These are phyloP conservation scores for Morone chrysops DNA, from an alignment of 2,113 vertebrate species.

Conservation along the genomic window DNA sequence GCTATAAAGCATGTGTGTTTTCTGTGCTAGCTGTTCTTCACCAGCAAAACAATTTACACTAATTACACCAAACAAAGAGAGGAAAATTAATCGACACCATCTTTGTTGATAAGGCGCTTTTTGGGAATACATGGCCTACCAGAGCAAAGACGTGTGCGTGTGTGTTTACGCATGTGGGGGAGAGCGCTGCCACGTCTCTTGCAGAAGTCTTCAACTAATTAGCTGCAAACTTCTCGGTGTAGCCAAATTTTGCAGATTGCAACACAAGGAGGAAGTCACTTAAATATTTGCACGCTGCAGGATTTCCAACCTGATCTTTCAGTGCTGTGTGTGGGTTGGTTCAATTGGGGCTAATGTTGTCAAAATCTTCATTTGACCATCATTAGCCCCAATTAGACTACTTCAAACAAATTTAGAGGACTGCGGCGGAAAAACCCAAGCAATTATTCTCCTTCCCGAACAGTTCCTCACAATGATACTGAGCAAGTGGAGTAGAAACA, in stretches of 20 bases:
- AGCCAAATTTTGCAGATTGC: constrained; percentile 50
- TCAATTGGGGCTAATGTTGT: constrained; percentile 55
- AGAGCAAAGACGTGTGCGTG: not conserved
- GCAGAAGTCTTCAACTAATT: constrained; percentile 53
- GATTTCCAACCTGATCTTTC: constrained; percentile 26
- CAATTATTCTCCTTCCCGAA: constrained; percentile 28
- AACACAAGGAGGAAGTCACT: constrained; percentile 31
- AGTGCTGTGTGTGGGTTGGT: constrained; percentile 22
- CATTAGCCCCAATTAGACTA: constrained; percentile 66
- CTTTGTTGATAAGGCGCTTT: constrained; percentile 60
- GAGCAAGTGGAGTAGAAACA: not conserved
- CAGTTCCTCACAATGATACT: not conserved
- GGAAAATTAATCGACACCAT: constrained; percentile 53
- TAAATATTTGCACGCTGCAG: constrained; percentile 19
- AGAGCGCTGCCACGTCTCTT: constrained; percentile 9
- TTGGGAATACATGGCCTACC: constrained; percentile 14
- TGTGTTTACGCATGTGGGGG: not conserved
- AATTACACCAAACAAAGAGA: constrained; percentile 73
- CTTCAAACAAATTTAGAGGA: constrained; percentile 45
- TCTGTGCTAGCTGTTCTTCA: constrained; percentile 34
- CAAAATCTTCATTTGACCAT: constrained; percentile 49
- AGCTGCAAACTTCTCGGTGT: constrained; percentile 29
- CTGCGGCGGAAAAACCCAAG: not conserved
- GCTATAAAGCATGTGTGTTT: constrained; percentile 46
- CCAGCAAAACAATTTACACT: constrained; percentile 68